Evolutionary conservation across 2,888 invertebrate species (phyloP), one percentile per base, ranked within the genome.

Genomic region (Sthenelais limicola): DNA sequence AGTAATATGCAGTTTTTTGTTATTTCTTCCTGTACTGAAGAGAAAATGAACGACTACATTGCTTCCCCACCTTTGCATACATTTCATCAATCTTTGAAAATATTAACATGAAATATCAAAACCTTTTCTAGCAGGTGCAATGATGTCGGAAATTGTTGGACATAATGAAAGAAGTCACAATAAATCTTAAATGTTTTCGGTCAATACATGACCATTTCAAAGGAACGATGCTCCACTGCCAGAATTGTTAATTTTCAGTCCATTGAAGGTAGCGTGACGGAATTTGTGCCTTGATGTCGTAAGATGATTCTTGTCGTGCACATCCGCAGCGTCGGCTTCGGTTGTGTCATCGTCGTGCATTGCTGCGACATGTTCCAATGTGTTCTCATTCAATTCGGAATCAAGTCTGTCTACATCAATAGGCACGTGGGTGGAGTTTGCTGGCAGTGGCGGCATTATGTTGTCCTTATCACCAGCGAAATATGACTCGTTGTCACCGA

Each of bases 181-280:
- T n/a, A n/a, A n/a, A n/a, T n/a, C n/a, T n/a, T n/a, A n/a, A n/a
- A n/a, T n/a, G n/a, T n/a, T n/a, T n/a, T n/a, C n/a, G n/a, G n/a
- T n/a, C n/a, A n/a, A n/a, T n/a, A n/a, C 62, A 18, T 35, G 9
- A 18, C 32, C 12, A 3, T 12, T 28, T 62, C 62, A 62, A 21
- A 62, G 62, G 62, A 62, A 62, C 24, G 62, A 62, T 24, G 35
- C 5, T 2, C 62, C 62, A 5, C 28, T n/a, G 28, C n/a, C 18
- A 7, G 35, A 3, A 43, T 38, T 28, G 38, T 26, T 38, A 35
- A 35, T 62, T 5, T 21, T 32, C 56, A 56, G 56, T n/a, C 62
- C 62, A 26, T 62, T 62, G 24, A 62, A 62, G 26, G 62, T 35
- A 3, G 62, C 62, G 38, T 62, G 62, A 43, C 62, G 62, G 62